phyloP scores from a whole-genome alignment of 2,113 vertebrate species.

The Perca schrenkii region DNA sequence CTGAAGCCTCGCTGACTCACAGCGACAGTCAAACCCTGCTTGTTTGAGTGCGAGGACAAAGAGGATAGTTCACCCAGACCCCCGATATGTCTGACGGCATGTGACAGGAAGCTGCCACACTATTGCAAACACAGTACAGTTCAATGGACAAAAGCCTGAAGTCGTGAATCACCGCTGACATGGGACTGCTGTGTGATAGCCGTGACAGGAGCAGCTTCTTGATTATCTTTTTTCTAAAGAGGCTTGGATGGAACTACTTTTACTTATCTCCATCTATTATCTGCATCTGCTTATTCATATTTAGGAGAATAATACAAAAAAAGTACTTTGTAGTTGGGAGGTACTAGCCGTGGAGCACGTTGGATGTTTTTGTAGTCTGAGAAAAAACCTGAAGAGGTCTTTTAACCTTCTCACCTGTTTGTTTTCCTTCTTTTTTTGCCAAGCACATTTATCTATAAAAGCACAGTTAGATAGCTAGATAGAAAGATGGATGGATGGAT shows the following conservation, averaged over 20 bases:
- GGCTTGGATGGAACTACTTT: neutral
- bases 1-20: slow-evolving; percentile 17
- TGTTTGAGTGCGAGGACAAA: slow-evolving; percentile 33
- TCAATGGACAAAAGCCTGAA: slow-evolving; percentile 22
- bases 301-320: neutral
- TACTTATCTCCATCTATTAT: neutral
- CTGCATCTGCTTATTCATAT: neutral
- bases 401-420: neutral
- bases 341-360: neutral
- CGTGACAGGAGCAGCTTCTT: slow-evolving; percentile 7
- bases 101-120: slow-evolving; percentile 45
- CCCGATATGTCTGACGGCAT: neutral
- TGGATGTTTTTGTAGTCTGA: neutral
- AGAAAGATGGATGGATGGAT: too few relatives aligned
- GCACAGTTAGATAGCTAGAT: too few relatives aligned
- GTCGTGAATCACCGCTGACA: neutral
- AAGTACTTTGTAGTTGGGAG: neutral
- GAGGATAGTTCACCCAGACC: slow-evolving; percentile 23
- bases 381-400: neutral
- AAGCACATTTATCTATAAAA: neutral
- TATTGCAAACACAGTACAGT: neutral
- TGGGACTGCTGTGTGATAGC: neutral
- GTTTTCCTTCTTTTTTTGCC: too few relatives aligned
- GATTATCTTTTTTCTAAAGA: neutral
- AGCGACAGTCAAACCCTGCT: neutral